phyloP scores from a whole-genome alignment of 1,140 invertebrate genomes.

The Cotesia glomerata region DNA sequence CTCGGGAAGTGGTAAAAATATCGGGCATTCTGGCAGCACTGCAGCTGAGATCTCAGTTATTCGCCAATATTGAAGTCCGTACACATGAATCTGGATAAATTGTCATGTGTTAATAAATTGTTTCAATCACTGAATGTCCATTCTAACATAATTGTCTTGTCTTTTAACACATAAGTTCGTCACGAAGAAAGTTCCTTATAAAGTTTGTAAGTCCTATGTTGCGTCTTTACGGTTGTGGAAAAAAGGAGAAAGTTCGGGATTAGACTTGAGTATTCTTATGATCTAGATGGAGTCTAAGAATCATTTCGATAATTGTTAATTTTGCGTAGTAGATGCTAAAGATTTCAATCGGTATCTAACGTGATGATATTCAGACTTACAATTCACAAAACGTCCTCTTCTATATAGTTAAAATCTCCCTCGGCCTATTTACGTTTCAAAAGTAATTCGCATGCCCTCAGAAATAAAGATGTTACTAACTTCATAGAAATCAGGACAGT shows the following conservation, averaged over 20 bases:
- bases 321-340: slow-evolving; percentile 32
- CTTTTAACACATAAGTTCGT: slow-evolving; percentile 18
- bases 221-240: slow-evolving; percentile 33
- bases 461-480: slow-evolving; percentile 10
- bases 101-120: slow-evolving; percentile 12
- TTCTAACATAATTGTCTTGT: slow-evolving; percentile 18
- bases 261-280: slow-evolving; percentile 36
- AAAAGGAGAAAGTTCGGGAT: slow-evolving; percentile 29
- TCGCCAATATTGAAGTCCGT: slow-evolving; percentile 13
- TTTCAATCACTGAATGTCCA: slow-evolving; percentile 11
- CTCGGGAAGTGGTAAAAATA: too few relatives aligned
- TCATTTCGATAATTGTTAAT: slow-evolving; percentile 39
- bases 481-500: slow-evolving; percentile 5
- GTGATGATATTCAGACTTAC: slow-evolving; percentile 13
- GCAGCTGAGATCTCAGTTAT: slow-evolving; percentile 11
- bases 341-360: slow-evolving; percentile 21
- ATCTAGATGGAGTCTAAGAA: slow-evolving; percentile 37
- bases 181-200: slow-evolving; percentile 29
- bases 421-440: slow-evolving; percentile 20
- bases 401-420: slow-evolving; percentile 10
- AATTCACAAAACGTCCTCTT: slow-evolving; percentile 19
- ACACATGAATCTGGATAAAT: slow-evolving; percentile 15
- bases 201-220: slow-evolving; percentile 33
- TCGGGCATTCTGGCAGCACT: too few relatives aligned
- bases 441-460: slow-evolving; percentile 20